These are phyloP conservation scores for Harpagoxenus sublaevis DNA, from an alignment of 2,888 invertebrate species.

Conservation along the genomic window DNA sequence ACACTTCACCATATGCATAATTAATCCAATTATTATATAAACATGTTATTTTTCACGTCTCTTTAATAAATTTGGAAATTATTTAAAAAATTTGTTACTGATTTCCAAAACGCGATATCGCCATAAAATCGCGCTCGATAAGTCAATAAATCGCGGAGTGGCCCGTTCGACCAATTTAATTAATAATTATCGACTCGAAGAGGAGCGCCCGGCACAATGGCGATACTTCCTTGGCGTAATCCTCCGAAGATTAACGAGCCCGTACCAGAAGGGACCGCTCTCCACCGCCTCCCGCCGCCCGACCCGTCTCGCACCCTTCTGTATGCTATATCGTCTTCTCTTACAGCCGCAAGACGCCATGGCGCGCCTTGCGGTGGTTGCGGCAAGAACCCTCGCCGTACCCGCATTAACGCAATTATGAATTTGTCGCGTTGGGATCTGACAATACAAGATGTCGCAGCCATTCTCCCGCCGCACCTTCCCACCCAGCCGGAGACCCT, in stretches of 20 bases:
- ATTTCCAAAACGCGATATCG: not conserved
- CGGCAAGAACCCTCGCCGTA: slow-evolving; percentile 80
- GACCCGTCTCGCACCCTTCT: slow-evolving; percentile 48
- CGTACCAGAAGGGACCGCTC: slow-evolving; percentile 72
- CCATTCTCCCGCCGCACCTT: slow-evolving; percentile 72
- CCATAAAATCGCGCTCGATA: slow-evolving; percentile 39
- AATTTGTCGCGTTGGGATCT: slow-evolving; percentile 85
- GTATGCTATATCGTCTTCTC: slow-evolving; percentile 60
- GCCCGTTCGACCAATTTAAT: slow-evolving; percentile 77
- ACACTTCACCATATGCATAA: not conserved
- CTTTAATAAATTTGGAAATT: not conserved
- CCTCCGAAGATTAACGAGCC: slow-evolving; percentile 84
- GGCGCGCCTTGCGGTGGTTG: slow-evolving; percentile 82
- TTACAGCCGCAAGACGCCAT: slow-evolving; percentile 80
- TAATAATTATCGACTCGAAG: slow-evolving; percentile 81
- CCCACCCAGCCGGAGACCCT: slow-evolving; percentile 67
- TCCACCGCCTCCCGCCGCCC: slow-evolving; percentile 43
- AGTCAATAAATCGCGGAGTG: slow-evolving; percentile 75
- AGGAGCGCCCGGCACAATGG: slow-evolving; percentile 76
- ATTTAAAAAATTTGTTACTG: slow-evolving; percentile 20
- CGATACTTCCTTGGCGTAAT: slow-evolving; percentile 81
- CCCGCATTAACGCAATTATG: slow-evolving; percentile 86
- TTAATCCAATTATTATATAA: not conserved
- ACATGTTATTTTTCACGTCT: not conserved
- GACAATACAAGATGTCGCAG: slow-evolving; percentile 86